These are phyloP conservation scores for Chelidonichthys spinosus DNA, from an alignment of 2,797 vertebrate species.

Conservation along the genomic window DNA sequence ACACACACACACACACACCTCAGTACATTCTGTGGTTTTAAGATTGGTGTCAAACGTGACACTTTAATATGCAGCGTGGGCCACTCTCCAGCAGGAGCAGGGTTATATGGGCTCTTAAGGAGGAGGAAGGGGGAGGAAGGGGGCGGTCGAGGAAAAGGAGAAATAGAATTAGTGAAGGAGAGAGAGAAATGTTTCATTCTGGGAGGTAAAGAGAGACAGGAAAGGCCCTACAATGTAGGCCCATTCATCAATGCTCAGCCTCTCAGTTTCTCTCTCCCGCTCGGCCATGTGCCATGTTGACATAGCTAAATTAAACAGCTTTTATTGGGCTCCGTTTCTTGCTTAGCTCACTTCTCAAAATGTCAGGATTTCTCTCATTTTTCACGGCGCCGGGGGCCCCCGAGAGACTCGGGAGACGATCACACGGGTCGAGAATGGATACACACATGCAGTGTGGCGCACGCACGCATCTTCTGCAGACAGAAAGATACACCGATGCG, in stretches of 20 bases:
- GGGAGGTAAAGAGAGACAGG: conserved; percentile 53
- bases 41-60: conserved; percentile 66
- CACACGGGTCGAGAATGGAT: conserved; percentile 9
- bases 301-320: conserved; percentile 83
- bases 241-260: conserved; percentile 60
- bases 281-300: conserved; percentile 78
- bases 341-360: conserved; percentile 68
- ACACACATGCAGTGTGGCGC: not conserved
- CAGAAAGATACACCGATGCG: conserved; percentile 5
- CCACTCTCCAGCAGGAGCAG: conserved; percentile 48
- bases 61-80: conserved; percentile 65
- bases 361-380: conserved; percentile 64
- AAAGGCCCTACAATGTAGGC: conserved; percentile 58
- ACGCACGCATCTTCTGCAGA: not conserved
- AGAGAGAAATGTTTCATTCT: conserved; percentile 56
- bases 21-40: conserved; percentile 48
- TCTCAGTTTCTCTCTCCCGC: conserved; percentile 28
- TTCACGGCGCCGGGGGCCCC: conserved; percentile 40
- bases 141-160: conserved; percentile 2
- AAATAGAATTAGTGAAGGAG: conserved; percentile 37
- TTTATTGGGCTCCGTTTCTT: conserved; percentile 78
- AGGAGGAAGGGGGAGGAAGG: not conserved
- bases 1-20: conserved; percentile 28
- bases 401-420: conserved; percentile 27
- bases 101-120: conserved; percentile 46